A percentile compares a stretch with the other conserved stretches of the same genome.
These are phyloP conservation scores for Anarhynchus alexandrinus DNA, from an alignment of 2,113 vertebrate genomes.

Conservation along the genomic window DNA sequence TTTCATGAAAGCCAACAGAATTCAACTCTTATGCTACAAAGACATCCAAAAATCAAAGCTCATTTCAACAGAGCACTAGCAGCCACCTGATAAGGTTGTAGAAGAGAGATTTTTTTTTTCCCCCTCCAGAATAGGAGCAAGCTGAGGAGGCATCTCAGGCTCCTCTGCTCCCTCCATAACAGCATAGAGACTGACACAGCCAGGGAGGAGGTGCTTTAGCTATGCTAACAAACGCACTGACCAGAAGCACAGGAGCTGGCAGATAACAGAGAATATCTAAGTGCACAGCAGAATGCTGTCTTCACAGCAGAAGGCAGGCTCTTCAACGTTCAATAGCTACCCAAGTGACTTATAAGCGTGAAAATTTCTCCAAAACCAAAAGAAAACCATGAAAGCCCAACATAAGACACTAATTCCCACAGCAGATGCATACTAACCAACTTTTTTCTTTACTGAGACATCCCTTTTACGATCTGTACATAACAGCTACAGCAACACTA, in stretches of 20 bases:
- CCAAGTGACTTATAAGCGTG: neutral
- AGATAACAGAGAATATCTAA: neutral
- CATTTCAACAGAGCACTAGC: neutral
- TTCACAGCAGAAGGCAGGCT: neutral
- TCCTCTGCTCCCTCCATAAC: neutral
- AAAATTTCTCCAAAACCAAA: neutral
- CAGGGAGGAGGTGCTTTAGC: neutral
- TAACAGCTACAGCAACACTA: neutral
- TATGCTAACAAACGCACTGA: neutral
- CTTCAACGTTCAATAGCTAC: neutral
- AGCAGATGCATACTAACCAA: neutral
- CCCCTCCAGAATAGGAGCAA: neutral
- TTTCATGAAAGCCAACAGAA: neutral
- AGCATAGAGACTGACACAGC: neutral
- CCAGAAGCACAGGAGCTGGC: neutral
- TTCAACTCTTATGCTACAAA: neutral
- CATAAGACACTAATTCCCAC: neutral
- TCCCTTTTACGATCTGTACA: neutral
- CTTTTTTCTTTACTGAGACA: neutral
- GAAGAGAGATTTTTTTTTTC: neutral
- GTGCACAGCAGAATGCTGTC: neutral
- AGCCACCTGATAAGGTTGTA: neutral
- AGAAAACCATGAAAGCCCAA: neutral
- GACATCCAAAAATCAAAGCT: neutral
- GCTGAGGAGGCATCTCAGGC: neutral